Evolutionary conservation across 2,797 vertebrate species (phyloP).

Genomic region (Brachyalestes nurse): DNA sequence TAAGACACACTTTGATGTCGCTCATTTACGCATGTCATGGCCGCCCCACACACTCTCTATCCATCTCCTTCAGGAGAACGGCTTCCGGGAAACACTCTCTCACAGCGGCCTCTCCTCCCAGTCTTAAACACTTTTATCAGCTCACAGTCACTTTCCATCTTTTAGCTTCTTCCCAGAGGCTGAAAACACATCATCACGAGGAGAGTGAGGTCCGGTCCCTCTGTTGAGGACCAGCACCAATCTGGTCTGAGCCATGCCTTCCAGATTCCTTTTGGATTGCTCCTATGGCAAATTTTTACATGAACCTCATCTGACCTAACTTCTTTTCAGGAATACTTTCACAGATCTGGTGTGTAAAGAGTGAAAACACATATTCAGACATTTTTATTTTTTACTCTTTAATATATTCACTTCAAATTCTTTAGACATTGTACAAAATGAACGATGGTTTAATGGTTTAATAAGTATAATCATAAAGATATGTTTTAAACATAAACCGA

Average conservation of each 20-base stretch:
- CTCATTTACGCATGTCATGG: slow-evolving; percentile 70
- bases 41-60: slow-evolving; percentile 68
- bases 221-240: not conserved
- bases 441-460: no score
- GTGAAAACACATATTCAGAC: no score
- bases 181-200: slow-evolving; percentile 6
- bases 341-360: not conserved
- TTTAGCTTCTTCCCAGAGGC: not conserved
- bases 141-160: slow-evolving; percentile 30
- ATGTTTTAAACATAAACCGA: no score
- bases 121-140: slow-evolving; percentile 38
- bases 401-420: no score
- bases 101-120: slow-evolving; percentile 29
- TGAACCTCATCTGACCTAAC: not conserved
- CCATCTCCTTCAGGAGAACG: slow-evolving; percentile 62
- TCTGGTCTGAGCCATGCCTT: not conserved
- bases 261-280: slow-evolving; percentile 4
- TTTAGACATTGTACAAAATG: no score
- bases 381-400: no score
- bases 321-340: not conserved
- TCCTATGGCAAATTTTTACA: not conserved
- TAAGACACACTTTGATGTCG: slow-evolving; percentile 70
- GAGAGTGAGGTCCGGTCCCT: not conserved
- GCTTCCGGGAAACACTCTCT: slow-evolving; percentile 55
- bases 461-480: no score